Evolutionary conservation across 2,797 vertebrate species (phyloP), one percentile per base, ranked within the genome.

Genomic region (Lepus townsendii): DNA sequence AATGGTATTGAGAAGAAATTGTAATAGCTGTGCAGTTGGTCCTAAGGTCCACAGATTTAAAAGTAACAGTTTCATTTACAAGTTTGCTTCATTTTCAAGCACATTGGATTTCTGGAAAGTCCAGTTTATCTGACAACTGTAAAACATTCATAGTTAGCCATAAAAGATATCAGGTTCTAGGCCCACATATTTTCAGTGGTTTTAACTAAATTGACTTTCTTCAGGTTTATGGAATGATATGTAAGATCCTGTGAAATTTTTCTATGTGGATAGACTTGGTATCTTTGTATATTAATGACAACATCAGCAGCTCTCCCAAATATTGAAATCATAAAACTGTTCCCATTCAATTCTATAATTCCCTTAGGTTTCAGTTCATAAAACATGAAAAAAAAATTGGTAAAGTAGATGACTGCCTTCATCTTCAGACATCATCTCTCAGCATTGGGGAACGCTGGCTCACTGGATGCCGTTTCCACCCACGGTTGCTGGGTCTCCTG

Each of bases 251-350:
- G 26, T 2, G 35, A 14, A 5, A 7, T 72, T 22, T 42, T 47
- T 30, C 2, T 24, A 1, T 13, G 13, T 22, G 20, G 54, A 62
- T 7, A 30, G 3, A 12, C 24, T 2, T 54, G 30, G 2, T 2
- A 54, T 35, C 60, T 52, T 77, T 66, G 27, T 35, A 47, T 7
- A 19, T 26, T 57, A 65, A 38, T 50, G 14, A 3, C 47, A 76
- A 57, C 11, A 86, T 3, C 4, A 30, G 30, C 47, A 27, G 2
- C 66, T 38, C 47, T 57, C 42, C 22, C 47, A 75, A 73, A 52
- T 65, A 75, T 7, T 42, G 26, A 20, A 83, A 85, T 52, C 66
- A 52, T 47, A 10, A 78, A 90, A 69, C 17, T 12, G 30, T 1
- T 27, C 22, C 27, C 11, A 20, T 42, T 10, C 13, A 12, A 79